phyloP scores from a whole-genome alignment of 2,113 vertebrate species.

The Dolichallabes microphthalmus region DNA sequence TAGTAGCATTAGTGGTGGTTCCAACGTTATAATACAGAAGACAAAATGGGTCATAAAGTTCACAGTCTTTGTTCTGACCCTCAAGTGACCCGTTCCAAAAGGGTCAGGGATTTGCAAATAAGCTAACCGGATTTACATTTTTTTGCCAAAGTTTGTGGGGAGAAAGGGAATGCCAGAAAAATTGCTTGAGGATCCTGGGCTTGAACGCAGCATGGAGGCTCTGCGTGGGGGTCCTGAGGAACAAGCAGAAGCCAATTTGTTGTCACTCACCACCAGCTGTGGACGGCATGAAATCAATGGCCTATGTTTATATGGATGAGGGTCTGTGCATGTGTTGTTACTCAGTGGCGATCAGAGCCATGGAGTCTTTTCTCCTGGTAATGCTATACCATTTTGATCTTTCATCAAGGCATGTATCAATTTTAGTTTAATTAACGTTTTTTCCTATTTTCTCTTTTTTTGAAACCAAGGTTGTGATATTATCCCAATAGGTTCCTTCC shows the following conservation, averaged over 20 bases:
- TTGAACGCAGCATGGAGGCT: slow-evolving; percentile 61
- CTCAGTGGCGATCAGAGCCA: not conserved
- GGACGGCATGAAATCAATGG: slow-evolving; percentile 64
- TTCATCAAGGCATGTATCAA: not conserved
- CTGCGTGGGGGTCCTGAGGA: slow-evolving; percentile 62
- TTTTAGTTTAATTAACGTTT: not conserved
- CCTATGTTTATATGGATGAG: slow-evolving; percentile 59
- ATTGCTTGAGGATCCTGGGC: slow-evolving; percentile 65
- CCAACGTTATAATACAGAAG: slow-evolving; percentile 15
- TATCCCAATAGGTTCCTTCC: not conserved
- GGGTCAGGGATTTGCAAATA: slow-evolving; percentile 33
- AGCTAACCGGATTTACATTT: slow-evolving; percentile 1
- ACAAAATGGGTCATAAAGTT: not conserved
- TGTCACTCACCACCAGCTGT: slow-evolving; percentile 68
- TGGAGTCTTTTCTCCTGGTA: not conserved
- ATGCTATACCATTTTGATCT: not conserved
- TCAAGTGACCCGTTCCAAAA: not conserved
- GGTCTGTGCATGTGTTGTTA: slow-evolving; percentile 7
- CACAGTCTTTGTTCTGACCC: slow-evolving; percentile 2
- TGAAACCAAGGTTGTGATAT: not conserved
- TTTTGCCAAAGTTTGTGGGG: slow-evolving; percentile 14
- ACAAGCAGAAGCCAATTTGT: slow-evolving; percentile 68
- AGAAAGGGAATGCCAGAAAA: slow-evolving; percentile 53
- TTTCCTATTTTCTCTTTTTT: not conserved
- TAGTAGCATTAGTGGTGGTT: not conserved